Evolutionary conservation across 37 sponge, comb jelly and placozoan genomes (phyloP).

Genomic region (Sycon ciliatum): DNA sequence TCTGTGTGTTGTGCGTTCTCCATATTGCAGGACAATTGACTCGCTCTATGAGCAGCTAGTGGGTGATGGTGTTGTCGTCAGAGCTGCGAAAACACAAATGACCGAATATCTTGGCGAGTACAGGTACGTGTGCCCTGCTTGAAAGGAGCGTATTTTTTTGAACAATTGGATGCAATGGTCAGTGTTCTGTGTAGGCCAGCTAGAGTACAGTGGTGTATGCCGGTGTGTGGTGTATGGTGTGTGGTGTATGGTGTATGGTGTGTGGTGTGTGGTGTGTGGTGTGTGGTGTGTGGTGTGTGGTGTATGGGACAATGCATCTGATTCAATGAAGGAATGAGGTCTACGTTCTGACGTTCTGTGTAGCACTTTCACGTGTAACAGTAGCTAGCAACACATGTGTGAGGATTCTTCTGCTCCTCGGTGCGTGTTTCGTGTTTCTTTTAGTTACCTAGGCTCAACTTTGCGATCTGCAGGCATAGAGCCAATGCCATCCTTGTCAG

Average conservation of each 20-base stretch:
- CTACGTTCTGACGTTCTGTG: no score
- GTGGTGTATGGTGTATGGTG: no score
- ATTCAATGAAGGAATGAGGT: no score
- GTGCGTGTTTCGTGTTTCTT: no score
- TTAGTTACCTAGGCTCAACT: slow-evolving; percentile 75
- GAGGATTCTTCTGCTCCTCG: neutral
- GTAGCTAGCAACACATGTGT: no score
- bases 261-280: no score
- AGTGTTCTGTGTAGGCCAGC: no score
- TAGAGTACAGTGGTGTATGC: no score
- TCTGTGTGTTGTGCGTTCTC: neutral
- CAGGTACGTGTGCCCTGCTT: slow-evolving; percentile 42
- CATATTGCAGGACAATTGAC: slow-evolving; percentile 67
- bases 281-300: no score
- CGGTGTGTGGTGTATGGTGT: no score
- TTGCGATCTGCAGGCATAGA: slow-evolving; percentile 71
- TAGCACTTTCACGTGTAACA: no score
- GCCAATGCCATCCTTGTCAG: slow-evolving; percentile 91
- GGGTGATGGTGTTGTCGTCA: slow-evolving; percentile 65
- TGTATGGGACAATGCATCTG: neutral
- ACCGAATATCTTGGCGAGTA: slow-evolving; percentile 78
- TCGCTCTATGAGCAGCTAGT: slow-evolving; percentile 83
- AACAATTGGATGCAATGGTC: no score
- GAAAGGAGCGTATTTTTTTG: neutral
- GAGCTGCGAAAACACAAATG: slow-evolving; percentile 65